Percentiles rank a stretch among this genome's conserved stretches.
Conservation (phyloP, 2,113 vertebrate genomes). For the Hippoglossus stenolepis region DNA sequence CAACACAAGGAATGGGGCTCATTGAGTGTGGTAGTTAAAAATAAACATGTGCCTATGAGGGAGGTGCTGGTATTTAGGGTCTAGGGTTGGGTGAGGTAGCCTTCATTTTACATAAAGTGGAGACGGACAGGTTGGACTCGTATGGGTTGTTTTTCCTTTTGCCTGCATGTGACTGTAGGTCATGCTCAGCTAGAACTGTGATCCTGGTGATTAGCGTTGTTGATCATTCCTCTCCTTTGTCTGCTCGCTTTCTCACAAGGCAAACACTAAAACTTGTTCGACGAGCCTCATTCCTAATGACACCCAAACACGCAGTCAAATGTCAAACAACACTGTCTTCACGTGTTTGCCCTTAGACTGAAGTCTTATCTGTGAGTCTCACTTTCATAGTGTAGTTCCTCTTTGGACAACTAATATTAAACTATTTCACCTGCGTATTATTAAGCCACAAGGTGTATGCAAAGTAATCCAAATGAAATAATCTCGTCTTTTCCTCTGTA, state of each 20-base stretch:
- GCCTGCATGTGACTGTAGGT: conserved; percentile 7
- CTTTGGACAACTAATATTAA: conserved; percentile 18
- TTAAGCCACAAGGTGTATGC: background rate
- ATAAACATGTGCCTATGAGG: conserved; percentile 41
- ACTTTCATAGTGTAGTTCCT: background rate
- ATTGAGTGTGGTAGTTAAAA: conserved; percentile 27
- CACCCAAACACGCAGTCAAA: conserved; percentile 24
- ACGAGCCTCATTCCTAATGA: conserved; percentile 17
- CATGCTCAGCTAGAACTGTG: conserved; percentile 11
- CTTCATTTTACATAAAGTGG: background rate
- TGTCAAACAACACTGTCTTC: conserved; percentile 28
- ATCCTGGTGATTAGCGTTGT: conserved; percentile 47
- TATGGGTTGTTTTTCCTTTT: conserved; percentile 26
- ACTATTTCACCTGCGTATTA: background rate
- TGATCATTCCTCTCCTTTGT: conserved; percentile 32
- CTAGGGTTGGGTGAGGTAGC: background rate
- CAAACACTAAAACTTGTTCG: conserved; percentile 65
- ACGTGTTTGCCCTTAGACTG: background rate
- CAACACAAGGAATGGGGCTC: conserved; percentile 42
- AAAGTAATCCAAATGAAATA: background rate
- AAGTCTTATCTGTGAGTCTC: background rate
- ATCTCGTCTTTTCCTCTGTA: background rate
- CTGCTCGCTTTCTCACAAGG: conserved; percentile 14
- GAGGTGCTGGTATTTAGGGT: conserved; percentile 47
- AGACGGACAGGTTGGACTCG: conserved; percentile 49